Conservation (phyloP, 2,113 vertebrate genomes). For the Pomatorhinus ruficollis region DNA sequence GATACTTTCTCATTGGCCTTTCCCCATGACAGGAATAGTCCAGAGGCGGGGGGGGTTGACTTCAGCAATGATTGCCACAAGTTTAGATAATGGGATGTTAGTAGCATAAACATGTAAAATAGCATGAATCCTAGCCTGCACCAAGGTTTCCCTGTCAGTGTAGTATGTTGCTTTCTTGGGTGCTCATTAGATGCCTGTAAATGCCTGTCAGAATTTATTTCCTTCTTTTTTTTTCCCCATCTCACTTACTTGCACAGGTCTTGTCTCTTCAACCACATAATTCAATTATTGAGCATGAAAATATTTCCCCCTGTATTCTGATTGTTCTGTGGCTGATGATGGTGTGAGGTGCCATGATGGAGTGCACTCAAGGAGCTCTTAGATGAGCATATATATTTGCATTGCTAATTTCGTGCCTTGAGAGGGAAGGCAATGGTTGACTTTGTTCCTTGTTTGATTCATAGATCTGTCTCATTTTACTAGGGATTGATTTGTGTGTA, state of each 20-base stretch:
- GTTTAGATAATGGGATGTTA: not conserved
- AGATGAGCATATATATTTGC: constrained; percentile 43
- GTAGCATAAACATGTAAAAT: not conserved
- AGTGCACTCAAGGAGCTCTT: constrained; percentile 52
- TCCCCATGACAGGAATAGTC: not conserved
- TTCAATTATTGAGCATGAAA: constrained; percentile 46
- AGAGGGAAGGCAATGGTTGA: constrained; percentile 14
- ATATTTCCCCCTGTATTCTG: constrained; percentile 37
- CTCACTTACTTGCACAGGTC: not conserved
- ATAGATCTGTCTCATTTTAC: constrained; percentile 53
- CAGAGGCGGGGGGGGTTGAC: not conserved
- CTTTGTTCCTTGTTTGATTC: constrained; percentile 47
- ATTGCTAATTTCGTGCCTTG: constrained; percentile 48
- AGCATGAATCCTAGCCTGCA: not conserved
- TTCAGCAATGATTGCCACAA: not conserved
- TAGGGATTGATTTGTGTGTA: constrained; percentile 50
- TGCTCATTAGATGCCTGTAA: not conserved
- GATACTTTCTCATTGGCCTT: not conserved
- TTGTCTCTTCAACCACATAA: constrained; percentile 42
- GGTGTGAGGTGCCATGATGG: constrained; percentile 28
- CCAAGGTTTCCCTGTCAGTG: not conserved
- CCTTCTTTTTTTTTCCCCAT: not conserved
- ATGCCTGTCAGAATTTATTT: constrained; percentile 3
- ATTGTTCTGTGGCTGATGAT: constrained; percentile 21
- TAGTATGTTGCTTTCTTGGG: not conserved